A percentile compares a stretch with the other conserved stretches of the same genome.
These are phyloP conservation scores for Phallusia fumigata DNA, from an alignment of 23 tunicate species.

Conservation along the genomic window DNA sequence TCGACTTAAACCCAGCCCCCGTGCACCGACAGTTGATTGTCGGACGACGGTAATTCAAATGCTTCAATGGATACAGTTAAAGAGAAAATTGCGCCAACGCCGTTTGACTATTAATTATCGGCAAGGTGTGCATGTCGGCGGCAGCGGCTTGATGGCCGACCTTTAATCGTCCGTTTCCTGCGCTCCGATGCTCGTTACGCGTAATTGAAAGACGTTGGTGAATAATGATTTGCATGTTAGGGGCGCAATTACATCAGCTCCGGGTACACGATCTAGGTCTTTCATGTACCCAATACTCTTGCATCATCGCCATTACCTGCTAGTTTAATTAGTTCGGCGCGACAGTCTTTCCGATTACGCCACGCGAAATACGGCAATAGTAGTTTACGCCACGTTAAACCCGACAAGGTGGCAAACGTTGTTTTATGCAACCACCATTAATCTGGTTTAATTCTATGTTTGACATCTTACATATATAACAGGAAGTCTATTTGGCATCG, in stretches of 20 bases:
- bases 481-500: no score
- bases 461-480: no score
- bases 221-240: constrained; percentile 5
- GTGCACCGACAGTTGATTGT: constrained; percentile 1
- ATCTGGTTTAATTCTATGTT: no score
- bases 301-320: no score
- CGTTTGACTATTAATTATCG: neutral
- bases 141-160: neutral
- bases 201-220: constrained; percentile 3
- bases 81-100: neutral
- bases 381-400: neutral
- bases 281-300: neutral
- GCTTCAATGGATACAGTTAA: neutral
- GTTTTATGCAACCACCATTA: no score
- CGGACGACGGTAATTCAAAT: neutral
- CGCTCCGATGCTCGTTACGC: neutral
- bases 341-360: neutral
- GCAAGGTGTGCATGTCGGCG: constrained; percentile 2
- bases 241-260: neutral
- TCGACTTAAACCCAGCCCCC: neutral
- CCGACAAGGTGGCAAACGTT: no score
- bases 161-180: constrained; percentile 10
- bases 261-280: neutral
- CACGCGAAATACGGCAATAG: neutral
- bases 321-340: no score